A percentile compares a stretch with the other conserved stretches of the same genome.
phyloP scores from a whole-genome alignment of 1,140 invertebrate species.

The Trigoniulus corallinus region DNA sequence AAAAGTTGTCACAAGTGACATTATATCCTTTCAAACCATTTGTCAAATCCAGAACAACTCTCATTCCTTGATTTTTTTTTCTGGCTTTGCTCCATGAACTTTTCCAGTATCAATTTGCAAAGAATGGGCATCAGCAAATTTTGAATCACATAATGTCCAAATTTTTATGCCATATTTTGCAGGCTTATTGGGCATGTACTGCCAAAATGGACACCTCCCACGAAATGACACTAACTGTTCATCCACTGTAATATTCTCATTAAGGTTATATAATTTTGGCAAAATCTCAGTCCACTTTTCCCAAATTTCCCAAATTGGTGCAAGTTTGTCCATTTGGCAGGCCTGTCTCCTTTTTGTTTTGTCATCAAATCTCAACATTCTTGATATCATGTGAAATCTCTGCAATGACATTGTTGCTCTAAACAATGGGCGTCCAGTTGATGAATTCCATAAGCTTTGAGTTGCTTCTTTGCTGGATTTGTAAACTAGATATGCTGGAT shows the following conservation, averaged over 20 bases:
- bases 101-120: conserved; percentile 2
- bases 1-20: conserved; percentile 7
- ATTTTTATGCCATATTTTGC: conserved; percentile 16
- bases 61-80: conserved; percentile 4
- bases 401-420: background rate
- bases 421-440: background rate
- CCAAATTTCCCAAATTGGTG: background rate
- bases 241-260: conserved; percentile 16
- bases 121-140: conserved; percentile 6
- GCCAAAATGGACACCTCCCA: conserved; percentile 17
- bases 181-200: conserved; percentile 19
- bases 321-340: background rate
- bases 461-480: background rate
- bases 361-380: background rate
- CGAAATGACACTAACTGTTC: conserved; percentile 19
- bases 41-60: conserved; percentile 4
- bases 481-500: background rate
- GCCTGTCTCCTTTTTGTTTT: background rate
- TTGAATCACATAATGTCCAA: conserved; percentile 10
- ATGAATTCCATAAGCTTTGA: background rate
- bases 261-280: background rate
- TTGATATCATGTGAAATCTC: background rate
- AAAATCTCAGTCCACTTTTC: background rate
- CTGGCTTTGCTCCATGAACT: background rate
- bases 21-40: background rate